These are phyloP conservation scores for Linnaemya tessellans DNA, from an alignment of 2,888 invertebrate genomes.

Conservation along the genomic window DNA sequence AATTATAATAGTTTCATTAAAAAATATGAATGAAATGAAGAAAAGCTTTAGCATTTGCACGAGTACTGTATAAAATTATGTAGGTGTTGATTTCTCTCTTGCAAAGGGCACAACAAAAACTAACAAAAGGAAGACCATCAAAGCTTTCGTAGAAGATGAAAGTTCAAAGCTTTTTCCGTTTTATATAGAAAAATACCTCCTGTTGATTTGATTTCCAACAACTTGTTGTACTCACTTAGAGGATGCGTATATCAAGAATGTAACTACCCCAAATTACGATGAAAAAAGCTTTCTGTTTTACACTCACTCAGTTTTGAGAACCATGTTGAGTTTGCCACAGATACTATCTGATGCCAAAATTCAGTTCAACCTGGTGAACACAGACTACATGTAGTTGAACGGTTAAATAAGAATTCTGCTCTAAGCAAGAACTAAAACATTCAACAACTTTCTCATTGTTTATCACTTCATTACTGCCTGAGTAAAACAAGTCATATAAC, in stretches of 20 bases:
- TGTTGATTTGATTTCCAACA: slow-evolving; percentile 66
- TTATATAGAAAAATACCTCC: slow-evolving; percentile 55
- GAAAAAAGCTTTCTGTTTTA: slow-evolving; percentile 21
- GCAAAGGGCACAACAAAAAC: background rate
- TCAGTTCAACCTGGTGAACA: slow-evolving; percentile 82
- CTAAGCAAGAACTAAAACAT: slow-evolving; percentile 57
- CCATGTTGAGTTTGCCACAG: slow-evolving; percentile 65
- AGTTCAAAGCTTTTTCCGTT: slow-evolving; percentile 37
- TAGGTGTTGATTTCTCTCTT: slow-evolving; percentile 41
- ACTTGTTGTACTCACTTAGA: slow-evolving; percentile 67
- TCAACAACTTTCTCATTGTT: slow-evolving; percentile 71
- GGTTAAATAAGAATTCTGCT: slow-evolving; percentile 79
- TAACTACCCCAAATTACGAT: background rate
- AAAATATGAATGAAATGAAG: slow-evolving; percentile 53
- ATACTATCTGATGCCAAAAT: slow-evolving; percentile 79
- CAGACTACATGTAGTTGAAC: slow-evolving; percentile 80
- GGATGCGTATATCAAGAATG: slow-evolving; percentile 3
- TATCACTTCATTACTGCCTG: slow-evolving; percentile 62
- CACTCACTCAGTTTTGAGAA: slow-evolving; percentile 42
- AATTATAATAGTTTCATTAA: background rate
- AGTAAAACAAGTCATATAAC: background rate
- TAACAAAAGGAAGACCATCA: background rate
- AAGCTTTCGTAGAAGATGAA: slow-evolving; percentile 62
- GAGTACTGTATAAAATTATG: background rate
- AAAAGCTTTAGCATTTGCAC: slow-evolving; percentile 15